Conservation (phyloP, 1,140 invertebrate genomes). For the Panulirus ornatus region DNA sequence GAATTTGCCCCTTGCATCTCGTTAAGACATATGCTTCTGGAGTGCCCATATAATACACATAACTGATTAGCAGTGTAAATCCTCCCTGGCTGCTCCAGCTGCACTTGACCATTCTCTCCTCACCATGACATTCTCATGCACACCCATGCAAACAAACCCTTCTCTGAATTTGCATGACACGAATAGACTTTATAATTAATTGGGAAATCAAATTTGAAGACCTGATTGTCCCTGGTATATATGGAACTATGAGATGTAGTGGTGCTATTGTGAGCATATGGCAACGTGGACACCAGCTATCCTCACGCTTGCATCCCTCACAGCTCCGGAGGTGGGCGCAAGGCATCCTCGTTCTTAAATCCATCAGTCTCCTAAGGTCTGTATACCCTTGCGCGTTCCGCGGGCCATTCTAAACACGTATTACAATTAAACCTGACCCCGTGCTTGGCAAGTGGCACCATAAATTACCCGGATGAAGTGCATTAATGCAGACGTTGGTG, state of each 20-base stretch:
- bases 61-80: no score
- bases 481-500: conserved; percentile 61
- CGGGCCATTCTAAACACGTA: conserved; percentile 55
- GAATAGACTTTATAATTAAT: conserved; percentile 1
- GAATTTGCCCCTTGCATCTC: no score
- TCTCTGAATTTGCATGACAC: neutral
- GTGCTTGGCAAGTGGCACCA: conserved; percentile 54
- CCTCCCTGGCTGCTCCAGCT: no score
- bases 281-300: conserved; percentile 20
- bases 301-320: conserved; percentile 22
- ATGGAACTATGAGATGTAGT: conserved; percentile 32
- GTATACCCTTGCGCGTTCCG: neutral
- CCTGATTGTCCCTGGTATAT: conserved; percentile 3
- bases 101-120: no score
- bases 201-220: conserved; percentile 4
- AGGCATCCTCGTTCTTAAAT: conserved; percentile 12
- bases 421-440: conserved; percentile 60
- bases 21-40: no score
- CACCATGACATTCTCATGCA: no score
- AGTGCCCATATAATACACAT: no score
- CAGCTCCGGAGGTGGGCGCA: neutral
- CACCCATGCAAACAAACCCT: no score
- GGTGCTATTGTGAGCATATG: conserved; percentile 49
- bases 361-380: neutral
- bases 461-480: conserved; percentile 49